A percentile compares a stretch with the other conserved stretches of the same genome.
phyloP scores from a whole-genome alignment of 2,113 vertebrate species.

The Erpornis zantholeuca region DNA sequence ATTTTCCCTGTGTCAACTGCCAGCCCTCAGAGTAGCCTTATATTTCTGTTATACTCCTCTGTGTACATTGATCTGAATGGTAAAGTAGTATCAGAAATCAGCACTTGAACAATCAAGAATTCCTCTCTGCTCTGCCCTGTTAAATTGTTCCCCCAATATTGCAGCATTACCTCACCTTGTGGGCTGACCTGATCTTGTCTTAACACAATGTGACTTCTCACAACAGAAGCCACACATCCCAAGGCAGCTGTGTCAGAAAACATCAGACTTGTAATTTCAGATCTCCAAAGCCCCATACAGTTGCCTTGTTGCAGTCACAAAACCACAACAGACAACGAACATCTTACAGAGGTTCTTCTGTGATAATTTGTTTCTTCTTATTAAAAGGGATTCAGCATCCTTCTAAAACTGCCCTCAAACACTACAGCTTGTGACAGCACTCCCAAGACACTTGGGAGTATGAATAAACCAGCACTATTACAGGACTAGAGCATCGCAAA shows the following conservation, averaged over 20 bases:
- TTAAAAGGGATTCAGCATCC: neutral
- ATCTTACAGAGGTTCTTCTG: neutral
- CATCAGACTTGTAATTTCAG: neutral
- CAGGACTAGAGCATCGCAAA: neutral
- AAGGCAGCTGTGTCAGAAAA: neutral
- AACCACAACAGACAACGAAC: neutral
- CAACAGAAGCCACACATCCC: neutral
- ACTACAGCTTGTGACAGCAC: neutral
- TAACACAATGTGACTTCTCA: neutral
- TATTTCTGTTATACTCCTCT: neutral
- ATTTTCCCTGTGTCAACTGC: neutral
- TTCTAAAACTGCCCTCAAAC: neutral
- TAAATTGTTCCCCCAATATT: neutral
- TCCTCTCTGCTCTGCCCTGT: neutral
- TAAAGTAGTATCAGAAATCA: neutral
- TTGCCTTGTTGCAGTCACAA: neutral
- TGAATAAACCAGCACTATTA: neutral
- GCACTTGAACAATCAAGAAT: neutral
- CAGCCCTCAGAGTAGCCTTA: neutral
- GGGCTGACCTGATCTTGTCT: neutral
- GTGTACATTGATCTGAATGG: neutral
- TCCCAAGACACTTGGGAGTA: neutral
- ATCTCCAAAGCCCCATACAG: neutral
- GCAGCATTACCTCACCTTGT: neutral
- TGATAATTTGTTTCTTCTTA: neutral